A percentile compares a stretch with the other conserved stretches of the same genome.
Conservation (phyloP, 2,888 invertebrate species). For the Digitonthophagus gazella region DNA sequence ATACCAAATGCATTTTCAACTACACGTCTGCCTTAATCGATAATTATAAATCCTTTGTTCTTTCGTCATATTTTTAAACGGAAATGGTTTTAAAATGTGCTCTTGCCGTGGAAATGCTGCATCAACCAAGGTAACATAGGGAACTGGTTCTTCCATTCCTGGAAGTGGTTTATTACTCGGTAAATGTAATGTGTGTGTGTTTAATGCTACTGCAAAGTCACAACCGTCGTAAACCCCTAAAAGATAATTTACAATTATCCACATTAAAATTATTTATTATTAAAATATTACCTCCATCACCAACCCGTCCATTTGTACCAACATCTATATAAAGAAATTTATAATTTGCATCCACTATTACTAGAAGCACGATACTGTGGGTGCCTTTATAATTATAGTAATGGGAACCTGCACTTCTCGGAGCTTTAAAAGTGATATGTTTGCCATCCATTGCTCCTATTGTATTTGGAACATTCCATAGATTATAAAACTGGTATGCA, state of each 20-base stretch:
- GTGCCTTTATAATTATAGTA: slow-evolving; percentile 37
- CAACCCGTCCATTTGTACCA: too few species aligned
- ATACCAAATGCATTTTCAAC: slow-evolving; percentile 34
- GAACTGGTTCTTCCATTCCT: too few species aligned
- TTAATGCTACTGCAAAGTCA: too few species aligned
- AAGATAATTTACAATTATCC: too few species aligned
- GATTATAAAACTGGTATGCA: slow-evolving; percentile 15
- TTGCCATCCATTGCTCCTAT: slow-evolving; percentile 35
- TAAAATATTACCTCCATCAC: too few species aligned
- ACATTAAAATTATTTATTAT: too few species aligned
- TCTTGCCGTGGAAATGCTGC: slow-evolving; percentile 22
- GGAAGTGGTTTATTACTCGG: too few species aligned
- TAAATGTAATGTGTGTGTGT: too few species aligned
- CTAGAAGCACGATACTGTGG: slow-evolving; percentile 37
- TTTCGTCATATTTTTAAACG: too few species aligned
- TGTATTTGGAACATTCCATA: slow-evolving; percentile 36
- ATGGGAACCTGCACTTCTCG: slow-evolving; percentile 32
- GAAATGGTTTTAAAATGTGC: too few species aligned
- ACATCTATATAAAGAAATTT: slow-evolving; percentile 36
- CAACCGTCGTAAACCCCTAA: too few species aligned
- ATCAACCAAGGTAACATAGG: too few species aligned
- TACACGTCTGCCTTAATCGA: slow-evolving; percentile 31
- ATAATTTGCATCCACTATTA: slow-evolving; percentile 35
- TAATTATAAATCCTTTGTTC: slow-evolving; percentile 32
- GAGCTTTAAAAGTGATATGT: slow-evolving; percentile 32